Evolutionary conservation across 1,140 invertebrate genomes (phyloP).

Genomic region (Adoxophyes honmai): DNA sequence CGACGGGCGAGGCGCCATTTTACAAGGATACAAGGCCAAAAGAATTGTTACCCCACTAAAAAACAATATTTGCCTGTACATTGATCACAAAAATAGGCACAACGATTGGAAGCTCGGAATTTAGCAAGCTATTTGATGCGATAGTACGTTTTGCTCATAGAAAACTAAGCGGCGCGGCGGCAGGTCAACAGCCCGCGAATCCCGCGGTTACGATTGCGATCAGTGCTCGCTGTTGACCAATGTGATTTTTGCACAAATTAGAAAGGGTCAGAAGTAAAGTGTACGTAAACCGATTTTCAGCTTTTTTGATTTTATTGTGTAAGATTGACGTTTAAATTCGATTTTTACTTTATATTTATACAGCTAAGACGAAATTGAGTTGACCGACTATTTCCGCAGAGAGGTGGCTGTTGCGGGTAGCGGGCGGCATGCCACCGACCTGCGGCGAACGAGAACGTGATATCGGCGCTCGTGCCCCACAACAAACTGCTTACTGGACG

Average conservation of each 20-base stretch:
- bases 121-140: constrained; percentile 32
- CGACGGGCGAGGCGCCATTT: constrained; percentile 72
- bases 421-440: constrained; percentile 70
- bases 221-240: constrained; percentile 37
- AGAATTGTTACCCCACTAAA: constrained; percentile 60
- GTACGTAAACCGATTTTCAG: background rate
- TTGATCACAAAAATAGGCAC: constrained; percentile 19
- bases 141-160: constrained; percentile 30
- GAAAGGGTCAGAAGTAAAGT: constrained; percentile 18
- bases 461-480: constrained; percentile 74
- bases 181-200: constrained; percentile 62
- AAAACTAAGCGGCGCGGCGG: constrained; percentile 25
- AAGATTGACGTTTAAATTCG: background rate
- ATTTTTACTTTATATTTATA: background rate
- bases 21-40: constrained; percentile 75
- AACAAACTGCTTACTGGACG: constrained; percentile 76
- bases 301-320: background rate
- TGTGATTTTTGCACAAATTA: constrained; percentile 35
- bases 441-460: constrained; percentile 70
- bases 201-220: constrained; percentile 38
- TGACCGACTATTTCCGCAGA: constrained; percentile 68
- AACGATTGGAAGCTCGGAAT: background rate
- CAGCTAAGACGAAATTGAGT: background rate
- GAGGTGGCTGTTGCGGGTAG: constrained; percentile 65
- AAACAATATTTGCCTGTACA: constrained; percentile 30